phyloP scores from a whole-genome alignment of 2,888 invertebrate species.

The Drosophila setosimentum region DNA sequence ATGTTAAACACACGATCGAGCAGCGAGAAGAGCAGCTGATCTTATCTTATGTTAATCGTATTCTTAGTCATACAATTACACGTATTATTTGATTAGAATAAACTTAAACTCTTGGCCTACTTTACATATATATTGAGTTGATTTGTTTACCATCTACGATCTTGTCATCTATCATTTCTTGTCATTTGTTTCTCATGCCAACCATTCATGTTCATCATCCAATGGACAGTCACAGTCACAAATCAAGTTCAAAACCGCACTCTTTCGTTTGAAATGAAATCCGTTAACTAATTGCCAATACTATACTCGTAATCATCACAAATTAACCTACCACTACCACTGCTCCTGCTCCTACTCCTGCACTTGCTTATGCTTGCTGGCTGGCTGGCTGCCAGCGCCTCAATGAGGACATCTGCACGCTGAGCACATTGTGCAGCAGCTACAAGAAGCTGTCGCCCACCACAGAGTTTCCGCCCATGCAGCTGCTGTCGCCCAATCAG shows the following conservation, averaged over 20 bases:
- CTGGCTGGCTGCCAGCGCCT: constrained; percentile 84
- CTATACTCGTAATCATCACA: constrained; percentile 32
- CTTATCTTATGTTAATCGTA: constrained; percentile 68
- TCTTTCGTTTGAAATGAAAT: constrained; percentile 77
- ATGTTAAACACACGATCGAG: constrained; percentile 54
- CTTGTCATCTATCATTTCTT: constrained; percentile 46
- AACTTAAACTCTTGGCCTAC: constrained; percentile 61
- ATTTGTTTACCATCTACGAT: constrained; percentile 17
- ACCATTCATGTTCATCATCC: constrained; percentile 50
- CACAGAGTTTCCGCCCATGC: constrained; percentile 79
- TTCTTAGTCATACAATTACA: constrained; percentile 46
- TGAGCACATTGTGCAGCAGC: constrained; percentile 86
- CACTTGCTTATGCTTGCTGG: constrained; percentile 18
- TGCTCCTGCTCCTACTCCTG: constrained; percentile 4
- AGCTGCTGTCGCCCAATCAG: constrained; percentile 58
- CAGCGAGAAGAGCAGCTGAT: constrained; percentile 38
- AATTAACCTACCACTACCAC: constrained; percentile 8
- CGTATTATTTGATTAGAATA: constrained; percentile 65
- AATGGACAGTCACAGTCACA: constrained; percentile 57
- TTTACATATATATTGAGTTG: constrained; percentile 24
- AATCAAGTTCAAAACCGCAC: constrained; percentile 76
- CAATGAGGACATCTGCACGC: constrained; percentile 87
- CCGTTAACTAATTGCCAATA: constrained; percentile 53
- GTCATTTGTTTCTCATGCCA: constrained; percentile 52
- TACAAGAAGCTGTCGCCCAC: constrained; percentile 82